Evolutionary conservation across 64 coral and sea anemone species (phyloP).

Genomic region (Dendrophyllia cribrosa): DNA sequence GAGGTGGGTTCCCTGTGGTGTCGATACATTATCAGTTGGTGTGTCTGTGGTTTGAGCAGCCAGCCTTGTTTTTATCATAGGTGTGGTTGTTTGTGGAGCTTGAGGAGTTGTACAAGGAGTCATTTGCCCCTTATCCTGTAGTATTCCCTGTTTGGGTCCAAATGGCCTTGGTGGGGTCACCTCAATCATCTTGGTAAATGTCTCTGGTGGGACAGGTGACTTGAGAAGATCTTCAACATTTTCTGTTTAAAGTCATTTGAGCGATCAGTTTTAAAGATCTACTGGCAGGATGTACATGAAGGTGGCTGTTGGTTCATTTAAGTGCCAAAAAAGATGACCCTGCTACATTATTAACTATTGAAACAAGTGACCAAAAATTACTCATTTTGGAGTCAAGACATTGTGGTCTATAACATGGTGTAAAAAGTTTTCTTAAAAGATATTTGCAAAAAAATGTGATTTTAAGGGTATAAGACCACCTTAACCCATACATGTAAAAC

Average conservation of each 20-base stretch:
- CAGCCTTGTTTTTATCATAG: conserved; percentile 37
- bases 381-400: too few relatives aligned
- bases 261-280: background rate
- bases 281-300: background rate
- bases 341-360: too few relatives aligned
- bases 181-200: conserved; percentile 88
- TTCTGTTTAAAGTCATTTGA: background rate
- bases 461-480: too few relatives aligned
- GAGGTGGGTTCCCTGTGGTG: conserved; percentile 35
- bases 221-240: conserved; percentile 44
- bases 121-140: background rate
- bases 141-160: background rate
- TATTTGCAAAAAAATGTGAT: too few relatives aligned
- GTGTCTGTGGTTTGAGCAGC: conserved; percentile 9
- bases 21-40: background rate
- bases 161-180: conserved; percentile 37
- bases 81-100: conserved; percentile 71
- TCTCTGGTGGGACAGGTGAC: conserved; percentile 73
- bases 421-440: too few relatives aligned
- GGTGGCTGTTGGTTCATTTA: too few relatives aligned
- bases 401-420: too few relatives aligned
- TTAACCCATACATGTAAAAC: too few relatives aligned
- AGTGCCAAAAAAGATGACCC: too few relatives aligned
- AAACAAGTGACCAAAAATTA: too few relatives aligned
- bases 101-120: conserved; percentile 44